Evolutionary conservation across 2,888 invertebrate species (phyloP).

Genomic region (Phengaris arion): DNA sequence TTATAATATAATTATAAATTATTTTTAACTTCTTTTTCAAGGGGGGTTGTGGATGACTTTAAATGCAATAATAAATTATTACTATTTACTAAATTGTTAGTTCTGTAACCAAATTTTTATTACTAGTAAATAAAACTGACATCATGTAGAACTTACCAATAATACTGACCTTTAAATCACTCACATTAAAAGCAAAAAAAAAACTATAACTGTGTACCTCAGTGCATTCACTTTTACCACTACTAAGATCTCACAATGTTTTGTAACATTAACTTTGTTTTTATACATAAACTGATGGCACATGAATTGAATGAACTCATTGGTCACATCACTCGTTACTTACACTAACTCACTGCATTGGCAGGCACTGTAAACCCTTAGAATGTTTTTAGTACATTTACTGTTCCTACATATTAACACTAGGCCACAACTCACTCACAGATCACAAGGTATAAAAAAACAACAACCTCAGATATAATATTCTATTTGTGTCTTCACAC

Average conservation of each 20-base stretch:
- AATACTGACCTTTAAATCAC: background rate
- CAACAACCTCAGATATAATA: constrained; percentile 69
- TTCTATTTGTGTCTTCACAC: constrained; percentile 75
- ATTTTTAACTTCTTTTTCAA: background rate
- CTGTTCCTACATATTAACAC: constrained; percentile 21
- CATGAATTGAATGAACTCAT: background rate
- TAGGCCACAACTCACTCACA: constrained; percentile 34
- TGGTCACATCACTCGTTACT: constrained; percentile 9
- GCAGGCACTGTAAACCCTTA: constrained; percentile 19
- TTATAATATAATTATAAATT: no score
- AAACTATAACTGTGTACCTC: constrained; percentile 32
- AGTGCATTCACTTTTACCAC: constrained; percentile 29
- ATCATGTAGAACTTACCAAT: constrained; percentile 1
- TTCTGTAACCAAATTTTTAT: background rate
- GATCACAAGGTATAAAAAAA: constrained; percentile 74
- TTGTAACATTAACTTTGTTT: background rate
- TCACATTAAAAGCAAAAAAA: constrained; percentile 5
- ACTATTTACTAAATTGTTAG: background rate
- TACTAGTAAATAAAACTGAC: background rate
- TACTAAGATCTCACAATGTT: constrained; percentile 9
- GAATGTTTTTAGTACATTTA: constrained; percentile 3
- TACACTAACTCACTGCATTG: constrained; percentile 18
- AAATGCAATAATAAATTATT: constrained; percentile 22
- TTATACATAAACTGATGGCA: background rate
- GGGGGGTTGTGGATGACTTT: background rate